These are phyloP conservation scores for Macrophya annulata DNA, from an alignment of 2,888 invertebrate genomes.

Conservation along the genomic window DNA sequence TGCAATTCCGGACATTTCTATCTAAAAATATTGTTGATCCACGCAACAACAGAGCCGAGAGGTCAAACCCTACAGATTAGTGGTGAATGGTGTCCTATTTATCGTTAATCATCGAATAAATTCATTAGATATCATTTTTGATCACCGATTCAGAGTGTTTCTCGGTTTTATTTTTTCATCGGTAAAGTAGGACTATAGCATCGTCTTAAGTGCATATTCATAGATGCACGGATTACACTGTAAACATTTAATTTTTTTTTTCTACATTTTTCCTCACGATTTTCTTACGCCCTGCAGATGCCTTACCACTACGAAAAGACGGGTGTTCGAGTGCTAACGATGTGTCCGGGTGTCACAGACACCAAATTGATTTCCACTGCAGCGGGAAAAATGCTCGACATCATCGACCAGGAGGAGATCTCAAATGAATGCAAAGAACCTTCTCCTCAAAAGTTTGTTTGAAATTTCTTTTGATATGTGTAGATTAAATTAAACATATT, in stretches of 20 bases:
- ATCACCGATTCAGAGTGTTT: too few species aligned
- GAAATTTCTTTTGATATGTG: background rate
- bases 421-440: slow-evolving; percentile 61
- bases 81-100: too few species aligned
- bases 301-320: slow-evolving; percentile 75
- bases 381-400: slow-evolving; percentile 64
- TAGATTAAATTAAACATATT: background rate
- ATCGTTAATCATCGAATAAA: too few species aligned
- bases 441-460: slow-evolving; percentile 70
- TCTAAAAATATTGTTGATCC: too few species aligned
- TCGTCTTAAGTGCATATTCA: background rate
- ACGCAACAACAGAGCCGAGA: too few species aligned
- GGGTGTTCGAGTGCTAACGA: slow-evolving; percentile 72
- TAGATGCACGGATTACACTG: background rate
- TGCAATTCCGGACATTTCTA: too few species aligned
- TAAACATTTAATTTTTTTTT: background rate
- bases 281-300: slow-evolving; percentile 67
- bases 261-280: background rate
- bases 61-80: too few species aligned
- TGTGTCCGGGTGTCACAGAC: slow-evolving; percentile 72
- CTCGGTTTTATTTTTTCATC: too few species aligned
- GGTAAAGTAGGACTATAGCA: too few species aligned
- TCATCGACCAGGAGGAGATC: slow-evolving; percentile 67
- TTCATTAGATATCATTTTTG: too few species aligned
- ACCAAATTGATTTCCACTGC: slow-evolving; percentile 69